phyloP scores from a whole-genome alignment of 1,140 invertebrate genomes.

The Hyles euphorbiae region DNA sequence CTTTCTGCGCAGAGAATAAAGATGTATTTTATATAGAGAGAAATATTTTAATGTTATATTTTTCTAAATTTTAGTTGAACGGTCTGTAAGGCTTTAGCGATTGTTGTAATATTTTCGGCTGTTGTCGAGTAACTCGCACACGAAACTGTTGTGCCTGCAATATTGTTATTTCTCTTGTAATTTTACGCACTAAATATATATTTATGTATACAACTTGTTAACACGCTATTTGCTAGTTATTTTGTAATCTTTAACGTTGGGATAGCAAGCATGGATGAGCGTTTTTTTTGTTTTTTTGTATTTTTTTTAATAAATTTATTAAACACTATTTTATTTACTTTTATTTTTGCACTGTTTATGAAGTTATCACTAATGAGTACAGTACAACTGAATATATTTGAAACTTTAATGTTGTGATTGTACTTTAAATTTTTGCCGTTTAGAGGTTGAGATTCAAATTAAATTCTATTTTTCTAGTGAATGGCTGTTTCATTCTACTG shows the following conservation, averaged over 20 bases:
- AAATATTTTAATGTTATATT: conserved; percentile 44
- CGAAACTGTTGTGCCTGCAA: conserved; percentile 10
- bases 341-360: conserved; percentile 21
- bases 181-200: conserved; percentile 39
- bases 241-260: conserved; percentile 52
- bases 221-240: conserved; percentile 43
- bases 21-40: conserved; percentile 50
- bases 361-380: background rate
- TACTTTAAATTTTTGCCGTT: conserved; percentile 33
- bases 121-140: conserved; percentile 12
- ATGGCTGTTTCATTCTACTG: conserved; percentile 40
- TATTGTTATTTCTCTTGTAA: conserved; percentile 26
- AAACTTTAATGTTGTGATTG: conserved; percentile 57
- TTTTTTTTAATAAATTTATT: conserved; percentile 73
- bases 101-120: background rate
- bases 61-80: conserved; percentile 52
- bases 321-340: conserved; percentile 50
- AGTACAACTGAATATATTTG: conserved; percentile 13
- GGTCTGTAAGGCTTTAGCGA: too few relatives aligned
- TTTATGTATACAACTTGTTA: conserved; percentile 53
- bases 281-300: conserved; percentile 60
- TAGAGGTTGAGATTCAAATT: conserved; percentile 51
- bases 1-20: conserved; percentile 38
- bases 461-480: conserved; percentile 64
- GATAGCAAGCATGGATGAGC: conserved; percentile 50